Evolutionary conservation across 2,797 vertebrate species (phyloP).

Genomic region (Echeneis naucrates): DNA sequence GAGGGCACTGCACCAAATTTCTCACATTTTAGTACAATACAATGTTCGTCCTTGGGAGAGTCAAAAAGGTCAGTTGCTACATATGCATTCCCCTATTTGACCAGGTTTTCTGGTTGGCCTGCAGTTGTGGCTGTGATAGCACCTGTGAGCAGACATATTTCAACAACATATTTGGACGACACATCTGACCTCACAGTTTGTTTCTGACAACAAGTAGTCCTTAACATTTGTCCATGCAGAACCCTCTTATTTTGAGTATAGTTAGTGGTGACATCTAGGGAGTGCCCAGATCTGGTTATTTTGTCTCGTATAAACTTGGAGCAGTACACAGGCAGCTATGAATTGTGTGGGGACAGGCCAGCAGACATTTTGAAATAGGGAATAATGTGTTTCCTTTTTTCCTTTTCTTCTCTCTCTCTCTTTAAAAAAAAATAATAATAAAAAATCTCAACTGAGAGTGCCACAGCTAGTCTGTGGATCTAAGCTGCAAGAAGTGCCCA

Average conservation of each 20-base stretch:
- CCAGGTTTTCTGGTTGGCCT: neutral
- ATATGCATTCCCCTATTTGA: neutral
- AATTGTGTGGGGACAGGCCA: neutral
- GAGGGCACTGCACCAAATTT: conserved; percentile 5
- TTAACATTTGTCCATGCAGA: neutral
- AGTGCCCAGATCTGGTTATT: neutral
- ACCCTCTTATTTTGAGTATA: neutral
- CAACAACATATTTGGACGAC: neutral
- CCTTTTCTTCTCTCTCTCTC: no score
- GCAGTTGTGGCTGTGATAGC: neutral
- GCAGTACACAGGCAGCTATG: neutral
- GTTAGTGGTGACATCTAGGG: neutral
- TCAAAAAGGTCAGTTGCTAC: neutral
- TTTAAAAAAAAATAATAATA: no score
- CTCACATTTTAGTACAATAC: neutral
- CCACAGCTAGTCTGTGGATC: neutral
- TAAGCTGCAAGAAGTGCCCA: neutral
- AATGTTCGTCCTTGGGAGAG: no score
- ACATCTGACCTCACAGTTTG: neutral
- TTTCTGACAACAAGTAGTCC: neutral
- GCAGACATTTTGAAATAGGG: neutral
- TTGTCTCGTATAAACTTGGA: neutral
- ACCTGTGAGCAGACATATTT: neutral
- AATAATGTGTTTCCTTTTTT: neutral
- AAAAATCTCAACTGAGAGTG: neutral